These are phyloP conservation scores for Gnathochromis pfefferi DNA, from an alignment of 2,113 vertebrate species.

Conservation along the genomic window DNA sequence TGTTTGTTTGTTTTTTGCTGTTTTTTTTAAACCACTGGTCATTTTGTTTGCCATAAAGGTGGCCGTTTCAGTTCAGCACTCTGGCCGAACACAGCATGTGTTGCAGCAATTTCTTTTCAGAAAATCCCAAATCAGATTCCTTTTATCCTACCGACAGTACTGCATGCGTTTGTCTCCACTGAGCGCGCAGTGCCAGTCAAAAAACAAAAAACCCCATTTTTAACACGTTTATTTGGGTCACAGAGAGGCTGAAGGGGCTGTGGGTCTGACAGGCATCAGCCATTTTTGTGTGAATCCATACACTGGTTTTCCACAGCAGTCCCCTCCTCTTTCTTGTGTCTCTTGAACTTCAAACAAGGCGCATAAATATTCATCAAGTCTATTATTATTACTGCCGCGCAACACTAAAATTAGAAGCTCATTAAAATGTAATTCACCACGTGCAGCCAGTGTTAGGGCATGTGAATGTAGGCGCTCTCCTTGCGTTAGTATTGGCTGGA, in stretches of 20 bases:
- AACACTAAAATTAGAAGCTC: slow-evolving; percentile 73
- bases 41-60: not conserved
- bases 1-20: not conserved
- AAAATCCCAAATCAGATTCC: not conserved
- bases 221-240: not conserved
- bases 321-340: slow-evolving; percentile 1
- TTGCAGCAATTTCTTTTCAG: not conserved
- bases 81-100: not conserved
- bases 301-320: slow-evolving; percentile 1
- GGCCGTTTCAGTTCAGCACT: not conserved
- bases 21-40: not conserved
- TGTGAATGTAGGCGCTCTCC: slow-evolving; percentile 48
- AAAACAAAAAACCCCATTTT: rapidly evolving
- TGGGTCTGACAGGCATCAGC: not conserved
- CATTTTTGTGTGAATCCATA: not conserved
- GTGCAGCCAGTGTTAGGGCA: slow-evolving; percentile 55
- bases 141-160: not conserved
- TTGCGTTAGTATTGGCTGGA: slow-evolving; percentile 24
- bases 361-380: slow-evolving; percentile 67
- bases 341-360: slow-evolving; percentile 60
- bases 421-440: slow-evolving; percentile 74
- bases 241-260: not conserved
- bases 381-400: slow-evolving; percentile 63
- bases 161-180: not conserved
- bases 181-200: not conserved